These are phyloP conservation scores for Schrankia costaestrigalis DNA, from an alignment of 2,888 invertebrate species.

Conservation along the genomic window DNA sequence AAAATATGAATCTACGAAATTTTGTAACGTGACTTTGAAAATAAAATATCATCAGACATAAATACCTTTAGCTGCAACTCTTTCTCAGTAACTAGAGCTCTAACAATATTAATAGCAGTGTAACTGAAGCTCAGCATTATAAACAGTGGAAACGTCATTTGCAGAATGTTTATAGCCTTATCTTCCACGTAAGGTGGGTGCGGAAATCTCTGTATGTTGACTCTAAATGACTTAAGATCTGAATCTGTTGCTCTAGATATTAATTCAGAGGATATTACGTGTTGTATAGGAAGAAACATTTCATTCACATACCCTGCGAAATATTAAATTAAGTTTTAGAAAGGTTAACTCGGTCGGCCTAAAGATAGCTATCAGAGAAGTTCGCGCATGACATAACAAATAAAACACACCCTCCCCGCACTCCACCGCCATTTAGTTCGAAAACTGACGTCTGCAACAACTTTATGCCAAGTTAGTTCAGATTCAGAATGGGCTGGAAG, in stretches of 20 bases:
- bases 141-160: conserved; percentile 86
- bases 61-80: not conserved
- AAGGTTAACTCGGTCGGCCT: too few relatives aligned
- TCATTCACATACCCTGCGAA: conserved; percentile 63
- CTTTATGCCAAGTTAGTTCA: too few relatives aligned
- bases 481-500: too few relatives aligned
- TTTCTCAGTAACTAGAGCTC: conserved; percentile 87
- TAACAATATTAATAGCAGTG: conserved; percentile 87
- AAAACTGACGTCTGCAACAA: too few relatives aligned
- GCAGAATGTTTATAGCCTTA: conserved; percentile 16
- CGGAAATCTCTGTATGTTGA: conserved; percentile 78
- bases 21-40: too few relatives aligned
- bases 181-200: conserved; percentile 74
- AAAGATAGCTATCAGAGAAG: too few relatives aligned
- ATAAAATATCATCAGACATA: too few relatives aligned
- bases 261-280: conserved; percentile 59
- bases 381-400: too few relatives aligned
- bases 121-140: conserved; percentile 90
- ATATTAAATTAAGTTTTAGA: not conserved
- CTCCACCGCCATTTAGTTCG: too few relatives aligned
- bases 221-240: not conserved
- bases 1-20: too few relatives aligned
- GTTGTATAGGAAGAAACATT: conserved; percentile 65
- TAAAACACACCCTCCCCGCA: too few relatives aligned
- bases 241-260: conserved; percentile 17